Conservation (phyloP, 2,113 vertebrate genomes). For the Ceyx cyanopectus region DNA sequence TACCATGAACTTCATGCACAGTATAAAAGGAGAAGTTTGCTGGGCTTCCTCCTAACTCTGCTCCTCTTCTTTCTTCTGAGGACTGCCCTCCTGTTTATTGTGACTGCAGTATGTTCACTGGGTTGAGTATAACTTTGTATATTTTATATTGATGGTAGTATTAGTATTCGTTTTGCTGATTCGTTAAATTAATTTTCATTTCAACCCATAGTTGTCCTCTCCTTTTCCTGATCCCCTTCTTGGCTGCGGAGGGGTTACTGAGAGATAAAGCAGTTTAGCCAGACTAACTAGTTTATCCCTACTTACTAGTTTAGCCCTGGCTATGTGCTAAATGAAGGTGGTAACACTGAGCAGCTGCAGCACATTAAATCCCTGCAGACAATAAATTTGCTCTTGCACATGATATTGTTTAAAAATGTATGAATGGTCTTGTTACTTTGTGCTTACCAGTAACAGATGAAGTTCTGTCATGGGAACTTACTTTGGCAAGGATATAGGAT, state of each 20-base stretch:
- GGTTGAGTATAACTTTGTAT: neutral
- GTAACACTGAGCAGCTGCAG: neutral
- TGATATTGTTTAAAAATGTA: neutral
- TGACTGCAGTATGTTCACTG: neutral
- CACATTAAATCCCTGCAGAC: neutral
- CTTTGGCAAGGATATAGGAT: neutral
- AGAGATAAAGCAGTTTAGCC: neutral
- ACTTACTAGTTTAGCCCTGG: neutral
- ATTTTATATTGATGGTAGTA: neutral
- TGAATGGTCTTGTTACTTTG: slow-evolving; percentile 15
- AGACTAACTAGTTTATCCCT: neutral
- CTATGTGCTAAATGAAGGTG: neutral
- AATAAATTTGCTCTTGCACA: neutral
- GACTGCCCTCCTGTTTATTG: neutral
- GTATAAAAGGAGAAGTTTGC: neutral
- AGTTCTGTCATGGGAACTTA: neutral
- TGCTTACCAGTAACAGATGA: neutral
- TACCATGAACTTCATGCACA: neutral
- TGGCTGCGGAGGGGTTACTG: neutral
- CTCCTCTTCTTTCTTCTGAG: neutral
- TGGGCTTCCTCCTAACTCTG: too few species aligned
- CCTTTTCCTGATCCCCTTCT: neutral
- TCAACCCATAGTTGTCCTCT: neutral
- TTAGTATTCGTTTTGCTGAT: neutral
- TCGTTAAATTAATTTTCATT: neutral